Evolutionary conservation across 2,888 invertebrate species (phyloP), one percentile per base, ranked within the genome.

Genomic region (Hofmannophila pseudospretella): DNA sequence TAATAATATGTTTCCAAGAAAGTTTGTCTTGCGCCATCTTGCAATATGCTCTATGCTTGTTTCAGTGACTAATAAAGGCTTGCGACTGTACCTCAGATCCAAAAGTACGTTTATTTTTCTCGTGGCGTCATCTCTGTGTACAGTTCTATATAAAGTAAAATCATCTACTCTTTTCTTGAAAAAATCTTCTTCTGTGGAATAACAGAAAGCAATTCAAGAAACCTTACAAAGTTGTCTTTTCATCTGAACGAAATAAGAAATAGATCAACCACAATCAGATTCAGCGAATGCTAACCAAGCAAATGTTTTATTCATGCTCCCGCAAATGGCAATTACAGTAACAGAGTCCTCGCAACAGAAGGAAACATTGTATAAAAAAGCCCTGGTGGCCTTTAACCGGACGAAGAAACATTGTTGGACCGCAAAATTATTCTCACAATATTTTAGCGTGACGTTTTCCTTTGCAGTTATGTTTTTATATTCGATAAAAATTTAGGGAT

Each of bases 231-330:
- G 14, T 16, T 16, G n/a, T 5, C 62, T 57, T 58, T 65, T 64
- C 54, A 58, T 67, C 64, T 65, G 67, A 67, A 67, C 65, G 67
- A 60, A 67, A 63, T 54, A 64, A 67, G 62, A 66, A 64, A 67
- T 62, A 67, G 63, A 66, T 62, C 60, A 63, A 71, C 62, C 68
- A 65, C 62, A 70, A 69, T 70, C 69, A 64, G 75, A 73, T 66
- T 63, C 66, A 56, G 67, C 51, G 64, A 71, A 71, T 67, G 34
- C 69, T 68, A 59, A 71, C 66, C 67, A 70, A 67, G 70, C 71
- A 69, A 61, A 78, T 79, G 73, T 78, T 76, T 78, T 79, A 79
- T 79, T 79, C 78, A 79, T 70, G 50, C 43, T 45, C 45, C 64
- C 61, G 55, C 67, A 72, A 78, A 72, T 72, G 71, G 74, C 71